Evolutionary conservation across 2,797 vertebrate species (phyloP).

Genomic region (Pteronotus mesoamericanus): DNA sequence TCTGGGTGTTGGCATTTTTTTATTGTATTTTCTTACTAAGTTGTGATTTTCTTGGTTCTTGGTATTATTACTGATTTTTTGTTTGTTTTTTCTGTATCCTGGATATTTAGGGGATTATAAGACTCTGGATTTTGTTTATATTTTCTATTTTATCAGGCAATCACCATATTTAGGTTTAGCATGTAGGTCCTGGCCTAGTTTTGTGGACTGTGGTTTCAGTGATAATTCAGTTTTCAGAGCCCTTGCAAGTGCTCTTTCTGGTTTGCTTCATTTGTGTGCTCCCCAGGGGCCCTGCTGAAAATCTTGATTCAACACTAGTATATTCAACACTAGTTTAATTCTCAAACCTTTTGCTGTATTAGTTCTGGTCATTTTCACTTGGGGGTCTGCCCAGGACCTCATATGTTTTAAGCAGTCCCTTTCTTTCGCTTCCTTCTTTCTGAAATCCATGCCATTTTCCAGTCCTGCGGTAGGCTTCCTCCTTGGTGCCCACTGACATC

Average conservation of each 20-base stretch:
- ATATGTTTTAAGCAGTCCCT: not conserved
- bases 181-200: not conserved
- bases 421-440: not conserved
- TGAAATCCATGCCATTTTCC: not conserved
- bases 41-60: not conserved
- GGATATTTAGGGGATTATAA: not conserved
- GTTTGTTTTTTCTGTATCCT: not conserved
- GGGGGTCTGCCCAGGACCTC: not conserved
- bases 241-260: not conserved
- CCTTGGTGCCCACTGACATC: not conserved
- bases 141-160: not conserved
- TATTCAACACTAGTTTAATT: not conserved
- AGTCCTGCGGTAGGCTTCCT: not conserved
- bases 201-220: not conserved
- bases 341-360: not conserved
- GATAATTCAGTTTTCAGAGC: not conserved
- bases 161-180: not conserved
- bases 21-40: not conserved
- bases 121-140: not conserved
- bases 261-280: not conserved
- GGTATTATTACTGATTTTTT: not conserved
- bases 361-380: not conserved
- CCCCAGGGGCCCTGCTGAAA: not conserved
- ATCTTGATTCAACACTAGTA: too few relatives aligned
- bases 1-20: not conserved